Conservation (phyloP, 2,113 vertebrate species). For the Petrocephalus microphthalmus region DNA sequence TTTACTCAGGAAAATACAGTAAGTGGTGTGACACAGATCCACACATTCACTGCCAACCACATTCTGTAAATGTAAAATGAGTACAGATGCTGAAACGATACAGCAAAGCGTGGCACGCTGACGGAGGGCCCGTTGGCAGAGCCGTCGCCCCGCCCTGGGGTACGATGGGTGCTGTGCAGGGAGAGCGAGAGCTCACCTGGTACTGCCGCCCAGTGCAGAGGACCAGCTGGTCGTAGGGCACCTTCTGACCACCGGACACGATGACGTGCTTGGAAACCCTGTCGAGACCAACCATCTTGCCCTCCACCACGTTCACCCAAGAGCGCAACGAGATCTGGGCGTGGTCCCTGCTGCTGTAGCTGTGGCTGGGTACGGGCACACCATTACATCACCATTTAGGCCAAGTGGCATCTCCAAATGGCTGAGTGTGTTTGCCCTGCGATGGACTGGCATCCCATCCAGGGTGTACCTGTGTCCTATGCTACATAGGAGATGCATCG, state of each 20-base stretch:
- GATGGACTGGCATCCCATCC: background rate
- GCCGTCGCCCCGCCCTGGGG: background rate
- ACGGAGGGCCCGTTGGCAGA: background rate
- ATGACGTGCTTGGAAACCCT: conserved; percentile 69
- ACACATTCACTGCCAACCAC: background rate
- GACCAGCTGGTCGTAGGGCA: conserved; percentile 81
- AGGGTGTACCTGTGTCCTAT: background rate
- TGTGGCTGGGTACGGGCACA: conserved; percentile 61
- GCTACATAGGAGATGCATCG: background rate
- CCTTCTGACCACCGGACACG: conserved; percentile 55
- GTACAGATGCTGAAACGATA: background rate
- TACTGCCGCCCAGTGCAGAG: conserved; percentile 83
- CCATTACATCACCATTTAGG: background rate
- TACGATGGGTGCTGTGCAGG: conserved; percentile 27
- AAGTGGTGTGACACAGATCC: background rate
- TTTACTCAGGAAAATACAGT: background rate
- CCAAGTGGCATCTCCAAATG: background rate
- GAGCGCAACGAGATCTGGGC: conserved; percentile 71
- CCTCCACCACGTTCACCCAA: conserved; percentile 70
- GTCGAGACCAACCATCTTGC: conserved; percentile 79
- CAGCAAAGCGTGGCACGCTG: background rate
- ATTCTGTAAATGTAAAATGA: background rate
- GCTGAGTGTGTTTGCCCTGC: background rate
- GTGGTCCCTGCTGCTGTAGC: conserved; percentile 72
- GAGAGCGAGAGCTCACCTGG: conserved; percentile 66